Base-by-base conservation (phyloP, 2,113 vertebrate genomes). In the Labeo catla region DNA sequence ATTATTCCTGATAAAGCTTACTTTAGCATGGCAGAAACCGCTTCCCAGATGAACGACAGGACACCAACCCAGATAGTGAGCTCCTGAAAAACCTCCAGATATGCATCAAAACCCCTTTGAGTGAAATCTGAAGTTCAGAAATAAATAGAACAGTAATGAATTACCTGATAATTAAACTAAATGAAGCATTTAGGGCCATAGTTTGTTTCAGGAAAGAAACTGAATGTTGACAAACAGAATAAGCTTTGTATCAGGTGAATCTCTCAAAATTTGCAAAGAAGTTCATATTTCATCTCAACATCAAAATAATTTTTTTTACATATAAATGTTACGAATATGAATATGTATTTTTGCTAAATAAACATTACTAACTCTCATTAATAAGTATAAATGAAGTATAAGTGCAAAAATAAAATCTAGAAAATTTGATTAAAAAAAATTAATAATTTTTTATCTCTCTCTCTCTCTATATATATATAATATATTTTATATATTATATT, bases 1-100 rank as follows among this genome's bases (percentile, higher is more conserved):
- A 28, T 28, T 28, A 28, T 8, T 10, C 2, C 21, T 79, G 57
- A 63, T 12, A 36, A 28, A 43, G 34, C 65, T 47, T 87, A 97
- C 96, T 93, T 93, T 89, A 96, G 95, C 79, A 95, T 4, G 6
- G 94, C 92, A 0, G 50, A 19, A 1, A 97, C 91, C 63, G 94
- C 91, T 88, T 97, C 96, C 96, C 95, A 96, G 77, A 91, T 76
- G 19, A 97, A 92, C 0, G 96, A 97, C 81, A 95, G 92, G 7
- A 93, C 91, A 0, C 94, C 96, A 13, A 97, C 76, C 90, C 95
- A 96, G 89, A 96, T 88, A 47, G 95, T 94, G 0, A 95, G 94
- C 54, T 93, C 86, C 0, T 92, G 95, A 87, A 95, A 91, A 0
- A 6, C 39, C 66, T 90, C 92, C 83, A 97, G 90, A 93, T 95